A percentile compares a stretch with the other conserved stretches of the same genome.
Conservation (phyloP, 1,140 invertebrate species). For the Trichogramma pretiosum region DNA sequence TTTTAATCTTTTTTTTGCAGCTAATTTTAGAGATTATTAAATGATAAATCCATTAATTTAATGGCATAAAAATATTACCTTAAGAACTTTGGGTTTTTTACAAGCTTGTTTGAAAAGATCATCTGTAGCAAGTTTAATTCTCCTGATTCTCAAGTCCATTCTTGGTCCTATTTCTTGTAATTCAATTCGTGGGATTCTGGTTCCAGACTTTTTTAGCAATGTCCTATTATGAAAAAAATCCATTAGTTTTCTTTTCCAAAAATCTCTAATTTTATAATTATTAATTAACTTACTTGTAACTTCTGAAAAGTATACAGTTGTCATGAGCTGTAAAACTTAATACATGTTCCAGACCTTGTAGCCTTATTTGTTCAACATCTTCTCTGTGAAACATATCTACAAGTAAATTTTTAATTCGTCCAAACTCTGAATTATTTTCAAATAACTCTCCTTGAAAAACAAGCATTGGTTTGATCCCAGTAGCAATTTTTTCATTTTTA, state of each 20-base stretch:
- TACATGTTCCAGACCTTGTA: slow-evolving; percentile 90
- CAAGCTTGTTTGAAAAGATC: slow-evolving; percentile 84
- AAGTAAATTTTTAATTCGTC: slow-evolving; percentile 79
- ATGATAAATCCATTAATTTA: neutral
- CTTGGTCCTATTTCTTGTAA: slow-evolving; percentile 90
- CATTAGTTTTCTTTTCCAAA: neutral
- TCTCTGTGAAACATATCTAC: slow-evolving; percentile 91
- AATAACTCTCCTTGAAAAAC: slow-evolving; percentile 90
- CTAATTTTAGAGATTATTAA: neutral
- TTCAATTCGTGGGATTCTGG: slow-evolving; percentile 78
- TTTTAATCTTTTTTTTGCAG: neutral
- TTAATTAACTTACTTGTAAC: slow-evolving; percentile 58
- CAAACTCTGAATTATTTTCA: slow-evolving; percentile 70
- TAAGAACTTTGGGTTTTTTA: slow-evolving; percentile 74
- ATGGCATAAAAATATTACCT: slow-evolving; percentile 41
- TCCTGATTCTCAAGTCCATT: slow-evolving; percentile 76
- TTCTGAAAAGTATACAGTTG: slow-evolving; percentile 73
- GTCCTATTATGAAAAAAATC: slow-evolving; percentile 51
- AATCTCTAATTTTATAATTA: neutral
- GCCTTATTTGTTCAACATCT: slow-evolving; percentile 65
- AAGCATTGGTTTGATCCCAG: slow-evolving; percentile 84
- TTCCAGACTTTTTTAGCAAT: slow-evolving; percentile 83
- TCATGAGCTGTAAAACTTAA: slow-evolving; percentile 78
- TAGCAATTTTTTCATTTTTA: slow-evolving; percentile 66
- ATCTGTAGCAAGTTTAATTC: slow-evolving; percentile 81